Base-by-base conservation (phyloP, 2,113 vertebrate species). In the Antennarius striatus region DNA sequence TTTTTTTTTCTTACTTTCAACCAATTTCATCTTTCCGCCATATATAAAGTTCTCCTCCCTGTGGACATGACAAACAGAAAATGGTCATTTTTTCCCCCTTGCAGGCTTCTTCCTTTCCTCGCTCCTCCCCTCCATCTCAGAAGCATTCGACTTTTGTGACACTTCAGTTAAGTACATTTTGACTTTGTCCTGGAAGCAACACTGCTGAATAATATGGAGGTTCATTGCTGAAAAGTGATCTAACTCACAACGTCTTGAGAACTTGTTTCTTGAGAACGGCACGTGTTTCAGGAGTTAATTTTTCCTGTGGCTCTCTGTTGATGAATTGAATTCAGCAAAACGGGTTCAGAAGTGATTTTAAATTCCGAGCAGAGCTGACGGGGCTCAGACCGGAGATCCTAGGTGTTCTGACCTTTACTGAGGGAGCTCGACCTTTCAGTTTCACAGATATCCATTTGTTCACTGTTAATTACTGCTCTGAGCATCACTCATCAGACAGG, bases 381-480 rank as follows among this genome's bases (percentile, higher is more conserved):
- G 3, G 9, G 57, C 61, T 56, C 40, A 85, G 53, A 79, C 47
- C 46, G 32, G 46, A 36, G 51, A 43, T 68, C 60, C 65, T 79
- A 63, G 43, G 63, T 2, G 14, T 36, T 30, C 59, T 75, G 80
- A 83, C 74, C 76, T 88, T 89, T 84, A 56, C 54, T 30, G 39
- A 39, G 45, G 56, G 54, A 80, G 76, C 71, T 60, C 67, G 17
- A 6, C 15, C 63, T 52, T 45, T 80, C 71, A 22, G 2, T 75
- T 82, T 63, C 32, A 50, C 17, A n/a, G 47, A 59, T 64, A 63
- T 83, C 77, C 6, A 87, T 89, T 73, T 74, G 56, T 8, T 59
- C 32, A 15, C 46, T 76, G 61, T 77, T 83, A 82, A 85, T 90
- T 79, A 78, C 73, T 60, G 53, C 57, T 60, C 68, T 50, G 59